phyloP scores from a whole-genome alignment of 1,140 invertebrate species.

The Ceratina australensis region DNA sequence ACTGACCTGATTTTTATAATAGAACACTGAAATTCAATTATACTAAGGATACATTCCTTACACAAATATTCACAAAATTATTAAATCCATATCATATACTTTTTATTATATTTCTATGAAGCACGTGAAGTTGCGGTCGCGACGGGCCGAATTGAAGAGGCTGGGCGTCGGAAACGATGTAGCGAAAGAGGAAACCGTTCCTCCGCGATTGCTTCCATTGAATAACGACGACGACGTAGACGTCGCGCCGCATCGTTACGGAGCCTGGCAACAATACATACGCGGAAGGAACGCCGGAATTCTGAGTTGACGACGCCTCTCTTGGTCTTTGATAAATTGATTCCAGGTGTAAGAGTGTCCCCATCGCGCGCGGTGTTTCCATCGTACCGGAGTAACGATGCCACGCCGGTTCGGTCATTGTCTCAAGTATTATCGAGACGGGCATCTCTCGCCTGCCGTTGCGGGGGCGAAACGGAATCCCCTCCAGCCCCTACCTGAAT shows the following conservation, averaged over 20 bases:
- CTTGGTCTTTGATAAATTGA: conserved; percentile 65
- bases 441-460: conserved; percentile 66
- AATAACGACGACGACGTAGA: conserved; percentile 10
- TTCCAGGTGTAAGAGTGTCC: conserved; percentile 60
- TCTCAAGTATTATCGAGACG: conserved; percentile 70
- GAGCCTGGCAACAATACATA: conserved; percentile 34
- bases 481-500: not conserved
- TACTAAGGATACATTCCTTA: too few species aligned
- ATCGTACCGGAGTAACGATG: conserved; percentile 61
- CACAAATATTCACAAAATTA: too few species aligned
- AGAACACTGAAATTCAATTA: too few species aligned
- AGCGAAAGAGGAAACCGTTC: conserved; percentile 23
- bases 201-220: conserved; percentile 38
- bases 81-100: too few species aligned
- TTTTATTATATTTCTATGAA: too few species aligned
- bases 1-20: too few species aligned
- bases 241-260: conserved; percentile 25
- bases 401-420: conserved; percentile 66
- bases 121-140: not conserved
- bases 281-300: conserved; percentile 29
- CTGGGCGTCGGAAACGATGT: conserved; percentile 10
- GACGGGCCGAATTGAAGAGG: not conserved
- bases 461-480: conserved; percentile 65
- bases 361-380: conserved; percentile 54
- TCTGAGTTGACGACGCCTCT: conserved; percentile 28